These are phyloP conservation scores for Diadumene lineata DNA, from an alignment of 92 coral and sea anemone genomes.

Conservation along the genomic window DNA sequence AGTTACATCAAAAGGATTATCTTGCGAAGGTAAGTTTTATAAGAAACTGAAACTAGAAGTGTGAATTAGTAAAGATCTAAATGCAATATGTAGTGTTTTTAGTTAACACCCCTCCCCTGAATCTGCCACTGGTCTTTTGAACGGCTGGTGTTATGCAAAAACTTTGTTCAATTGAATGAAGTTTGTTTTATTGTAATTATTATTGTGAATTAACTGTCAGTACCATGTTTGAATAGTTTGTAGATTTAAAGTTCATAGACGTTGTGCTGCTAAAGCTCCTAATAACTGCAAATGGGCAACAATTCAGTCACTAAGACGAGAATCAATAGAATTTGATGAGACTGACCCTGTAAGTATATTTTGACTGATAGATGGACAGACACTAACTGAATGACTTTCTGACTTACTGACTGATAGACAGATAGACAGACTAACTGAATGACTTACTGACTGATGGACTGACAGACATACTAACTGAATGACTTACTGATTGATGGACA, in stretches of 20 bases:
- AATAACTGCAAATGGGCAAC: slow-evolving; percentile 99
- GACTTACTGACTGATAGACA: too few species aligned
- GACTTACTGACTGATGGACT: not conserved
- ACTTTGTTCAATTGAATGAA: too few species aligned
- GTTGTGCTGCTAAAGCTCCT: slow-evolving; percentile 93
- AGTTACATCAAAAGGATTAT: slow-evolving; percentile 93
- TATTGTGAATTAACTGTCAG: not conserved
- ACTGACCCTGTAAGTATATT: slow-evolving; percentile 86
- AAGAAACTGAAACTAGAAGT: too few species aligned
- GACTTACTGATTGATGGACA: not conserved
- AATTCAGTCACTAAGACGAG: slow-evolving; percentile 71
- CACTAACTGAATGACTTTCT: not conserved
- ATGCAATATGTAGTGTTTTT: too few species aligned
- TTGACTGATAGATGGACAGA: not conserved
- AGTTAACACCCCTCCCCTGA: too few species aligned
- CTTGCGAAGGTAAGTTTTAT: slow-evolving; percentile 90
- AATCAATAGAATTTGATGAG: slow-evolving; percentile 66
- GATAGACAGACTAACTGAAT: too few species aligned
- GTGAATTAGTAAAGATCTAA: too few species aligned
- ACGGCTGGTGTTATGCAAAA: too few species aligned
- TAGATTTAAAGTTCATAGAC: slow-evolving; percentile 87
- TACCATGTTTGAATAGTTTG: slow-evolving; percentile 54
- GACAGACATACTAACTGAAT: not conserved
- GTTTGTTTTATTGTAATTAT: too few species aligned
- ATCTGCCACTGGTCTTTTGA: too few species aligned